Evolutionary conservation across 2,797 vertebrate genomes (phyloP).

Genomic region (Hapalemur alaotrensis): DNA sequence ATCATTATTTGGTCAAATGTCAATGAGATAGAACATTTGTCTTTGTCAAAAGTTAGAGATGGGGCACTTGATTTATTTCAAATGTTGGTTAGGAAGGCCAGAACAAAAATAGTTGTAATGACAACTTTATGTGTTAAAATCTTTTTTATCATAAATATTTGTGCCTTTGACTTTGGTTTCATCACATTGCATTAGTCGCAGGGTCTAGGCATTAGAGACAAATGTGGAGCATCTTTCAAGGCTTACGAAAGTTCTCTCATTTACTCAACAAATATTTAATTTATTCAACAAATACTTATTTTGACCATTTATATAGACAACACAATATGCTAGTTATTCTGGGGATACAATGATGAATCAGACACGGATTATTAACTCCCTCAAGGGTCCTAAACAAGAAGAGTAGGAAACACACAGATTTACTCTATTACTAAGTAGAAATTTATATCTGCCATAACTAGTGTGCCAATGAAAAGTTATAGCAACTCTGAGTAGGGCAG

Average conservation of each 20-base stretch:
- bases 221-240: not conserved
- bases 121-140: not conserved
- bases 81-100: not conserved
- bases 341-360: not conserved
- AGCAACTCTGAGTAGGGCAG: not conserved
- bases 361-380: not conserved
- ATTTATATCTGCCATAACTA: not conserved
- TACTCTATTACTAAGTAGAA: not conserved
- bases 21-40: not conserved
- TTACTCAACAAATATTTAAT: not conserved
- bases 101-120: not conserved
- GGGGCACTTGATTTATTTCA: not conserved
- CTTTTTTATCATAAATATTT: not conserved
- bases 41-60: not conserved
- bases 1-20: not conserved
- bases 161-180: not conserved
- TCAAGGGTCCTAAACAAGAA: not conserved
- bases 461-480: not conserved
- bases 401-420: not conserved
- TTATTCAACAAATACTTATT: not conserved
- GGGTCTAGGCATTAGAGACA: not conserved
- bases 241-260: not conserved
- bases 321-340: not conserved
- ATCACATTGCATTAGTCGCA: not conserved
- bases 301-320: not conserved